phyloP scores from a whole-genome alignment of 2,888 invertebrate species.

The Xiphydria camelus region DNA sequence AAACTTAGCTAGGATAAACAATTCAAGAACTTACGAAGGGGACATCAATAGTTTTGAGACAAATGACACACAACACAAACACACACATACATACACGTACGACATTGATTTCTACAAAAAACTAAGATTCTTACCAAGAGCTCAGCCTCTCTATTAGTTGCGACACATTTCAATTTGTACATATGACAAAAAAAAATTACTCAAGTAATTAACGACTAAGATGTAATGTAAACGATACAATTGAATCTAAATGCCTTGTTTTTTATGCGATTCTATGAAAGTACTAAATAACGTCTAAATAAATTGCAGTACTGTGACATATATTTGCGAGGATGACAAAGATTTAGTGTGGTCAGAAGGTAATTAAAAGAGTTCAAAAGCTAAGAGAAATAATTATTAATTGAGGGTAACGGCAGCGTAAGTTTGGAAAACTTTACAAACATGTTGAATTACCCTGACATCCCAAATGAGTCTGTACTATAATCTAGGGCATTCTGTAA shows the following conservation, averaged over 20 bases:
- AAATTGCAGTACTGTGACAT: conserved; percentile 38
- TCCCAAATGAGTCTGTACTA: conserved; percentile 41
- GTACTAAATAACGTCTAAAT: conserved; percentile 48
- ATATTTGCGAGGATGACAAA: conserved; percentile 21
- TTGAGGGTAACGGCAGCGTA: conserved; percentile 34
- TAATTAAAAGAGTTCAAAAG: conserved; percentile 48
- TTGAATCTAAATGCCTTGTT: conserved; percentile 57
- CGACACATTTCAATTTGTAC: background rate
- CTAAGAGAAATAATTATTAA: conserved; percentile 28
- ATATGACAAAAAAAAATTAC: conserved; percentile 13
- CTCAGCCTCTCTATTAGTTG: background rate
- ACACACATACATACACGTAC: no score
- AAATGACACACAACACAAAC: no score
- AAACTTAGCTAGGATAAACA: conserved; percentile 34
- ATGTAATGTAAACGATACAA: conserved; percentile 18
- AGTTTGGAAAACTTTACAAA: conserved; percentile 51
- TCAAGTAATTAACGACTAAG: background rate
- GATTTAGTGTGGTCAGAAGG: conserved; percentile 19
- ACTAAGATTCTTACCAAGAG: conserved; percentile 1
- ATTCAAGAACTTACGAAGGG: no score
- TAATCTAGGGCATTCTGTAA: conserved; percentile 46
- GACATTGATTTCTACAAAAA: conserved; percentile 1
- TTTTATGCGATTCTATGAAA: conserved; percentile 56
- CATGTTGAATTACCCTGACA: conserved; percentile 31
- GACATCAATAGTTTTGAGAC: no score